phyloP scores from a whole-genome alignment of 2,113 vertebrate species.

The Sorex fumeus region DNA sequence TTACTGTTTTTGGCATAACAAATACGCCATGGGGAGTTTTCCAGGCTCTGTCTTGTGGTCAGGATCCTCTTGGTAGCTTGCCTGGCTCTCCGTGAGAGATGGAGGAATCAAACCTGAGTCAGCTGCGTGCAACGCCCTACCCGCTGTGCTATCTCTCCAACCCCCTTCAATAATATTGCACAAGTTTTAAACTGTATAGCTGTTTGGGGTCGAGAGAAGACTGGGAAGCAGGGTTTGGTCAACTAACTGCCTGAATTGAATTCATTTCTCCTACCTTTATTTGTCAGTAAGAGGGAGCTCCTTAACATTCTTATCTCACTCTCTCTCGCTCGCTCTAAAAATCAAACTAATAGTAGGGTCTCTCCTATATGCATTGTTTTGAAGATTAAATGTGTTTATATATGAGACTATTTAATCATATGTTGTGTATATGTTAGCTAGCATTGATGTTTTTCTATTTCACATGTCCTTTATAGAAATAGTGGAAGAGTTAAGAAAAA shows the following conservation, averaged over 20 bases:
- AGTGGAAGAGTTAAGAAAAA: neutral
- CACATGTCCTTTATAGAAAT: neutral
- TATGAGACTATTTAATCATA: slow-evolving; percentile 20
- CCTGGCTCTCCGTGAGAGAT: too few relatives aligned
- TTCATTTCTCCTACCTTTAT: too few relatives aligned
- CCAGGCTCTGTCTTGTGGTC: too few relatives aligned
- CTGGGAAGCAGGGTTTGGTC: rapidly evolving
- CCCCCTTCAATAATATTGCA: neutral
- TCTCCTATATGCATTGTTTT: neutral
- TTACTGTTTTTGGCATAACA: too few relatives aligned
- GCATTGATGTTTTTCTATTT: neutral
- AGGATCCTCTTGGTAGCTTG: too few relatives aligned
- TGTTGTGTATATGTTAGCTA: neutral
- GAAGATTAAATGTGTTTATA: neutral
- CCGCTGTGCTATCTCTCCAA: too few relatives aligned
- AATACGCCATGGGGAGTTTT: too few relatives aligned
- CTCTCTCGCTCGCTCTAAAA: too few relatives aligned
- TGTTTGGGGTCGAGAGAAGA: too few relatives aligned
- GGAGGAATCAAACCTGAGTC: too few relatives aligned
- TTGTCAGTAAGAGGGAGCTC: neutral
- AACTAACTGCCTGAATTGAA: neutral
- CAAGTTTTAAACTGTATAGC: neutral
- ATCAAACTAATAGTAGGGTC: neutral
- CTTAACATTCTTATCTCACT: neutral
- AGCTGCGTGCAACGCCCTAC: too few relatives aligned